These are phyloP conservation scores for Chloroclystis v-ata DNA, from an alignment of 2,888 invertebrate genomes.

Conservation along the genomic window DNA sequence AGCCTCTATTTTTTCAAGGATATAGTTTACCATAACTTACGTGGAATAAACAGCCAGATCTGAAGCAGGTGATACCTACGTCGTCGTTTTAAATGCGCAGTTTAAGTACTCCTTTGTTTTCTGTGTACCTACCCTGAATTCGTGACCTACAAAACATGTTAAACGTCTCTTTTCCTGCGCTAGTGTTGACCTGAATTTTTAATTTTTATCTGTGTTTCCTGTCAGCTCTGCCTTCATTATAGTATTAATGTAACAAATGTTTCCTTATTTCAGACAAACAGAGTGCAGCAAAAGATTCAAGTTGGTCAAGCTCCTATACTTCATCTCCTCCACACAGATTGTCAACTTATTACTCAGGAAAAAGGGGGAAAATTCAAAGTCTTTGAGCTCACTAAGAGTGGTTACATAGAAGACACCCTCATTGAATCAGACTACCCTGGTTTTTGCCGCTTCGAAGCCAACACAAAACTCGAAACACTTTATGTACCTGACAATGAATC, in stretches of 20 bases:
- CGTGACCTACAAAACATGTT: constrained; percentile 58
- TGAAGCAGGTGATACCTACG: constrained; percentile 28
- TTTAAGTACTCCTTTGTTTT: constrained; percentile 50
- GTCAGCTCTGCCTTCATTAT: not conserved
- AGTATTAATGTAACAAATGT: not conserved
- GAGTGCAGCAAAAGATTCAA: constrained; percentile 81
- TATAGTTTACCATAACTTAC: constrained; percentile 36
- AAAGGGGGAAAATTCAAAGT: constrained; percentile 84
- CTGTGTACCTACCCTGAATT: constrained; percentile 59
- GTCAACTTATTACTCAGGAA: constrained; percentile 84
- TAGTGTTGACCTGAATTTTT: not conserved
- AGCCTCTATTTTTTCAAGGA: constrained; percentile 51
- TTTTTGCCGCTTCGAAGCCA: constrained; percentile 83
- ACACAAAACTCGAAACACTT: constrained; percentile 79
- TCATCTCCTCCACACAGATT: constrained; percentile 78
- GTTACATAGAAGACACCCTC: constrained; percentile 77
- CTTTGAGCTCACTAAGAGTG: constrained; percentile 79
- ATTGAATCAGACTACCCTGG: constrained; percentile 81
- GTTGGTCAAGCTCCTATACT: constrained; percentile 82
- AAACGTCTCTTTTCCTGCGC: constrained; percentile 19
- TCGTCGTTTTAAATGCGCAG: constrained; percentile 37
- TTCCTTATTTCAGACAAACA: constrained; percentile 80
- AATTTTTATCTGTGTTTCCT: constrained; percentile 8
- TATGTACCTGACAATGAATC: constrained; percentile 82
- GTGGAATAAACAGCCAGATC: constrained; percentile 34